A percentile compares a stretch with the other conserved stretches of the same genome.
phyloP scores from a whole-genome alignment of 2,113 vertebrate species.

The Paracanthobrama guichenoti region DNA sequence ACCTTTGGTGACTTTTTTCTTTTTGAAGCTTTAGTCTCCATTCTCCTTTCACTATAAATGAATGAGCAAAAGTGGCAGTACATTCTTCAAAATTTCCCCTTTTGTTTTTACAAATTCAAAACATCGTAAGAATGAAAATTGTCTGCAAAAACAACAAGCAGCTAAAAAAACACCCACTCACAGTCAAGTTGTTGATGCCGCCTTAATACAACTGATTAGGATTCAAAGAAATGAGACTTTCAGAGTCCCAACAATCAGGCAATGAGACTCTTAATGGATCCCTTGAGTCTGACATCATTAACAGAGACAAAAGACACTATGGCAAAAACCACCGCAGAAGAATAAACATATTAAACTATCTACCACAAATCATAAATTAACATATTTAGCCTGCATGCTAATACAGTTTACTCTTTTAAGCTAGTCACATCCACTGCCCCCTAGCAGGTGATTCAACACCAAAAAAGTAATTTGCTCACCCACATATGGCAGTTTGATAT shows the following conservation, averaged over 20 bases:
- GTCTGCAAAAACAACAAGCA: background rate
- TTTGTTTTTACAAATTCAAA: background rate
- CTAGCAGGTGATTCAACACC: constrained; percentile 41
- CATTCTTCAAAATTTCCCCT: background rate
- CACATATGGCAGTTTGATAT: constrained; percentile 68
- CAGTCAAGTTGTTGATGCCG: background rate
- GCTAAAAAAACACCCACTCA: background rate
- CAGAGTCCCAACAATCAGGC: background rate
- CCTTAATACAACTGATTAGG: background rate
- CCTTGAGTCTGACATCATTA: background rate
- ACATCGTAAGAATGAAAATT: background rate
- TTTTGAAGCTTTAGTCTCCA: background rate
- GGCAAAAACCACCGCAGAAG: background rate
- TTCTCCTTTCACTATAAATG: background rate
- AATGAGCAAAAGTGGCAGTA: background rate
- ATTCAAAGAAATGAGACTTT: background rate
- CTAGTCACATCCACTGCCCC: constrained; percentile 21
- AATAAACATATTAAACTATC: background rate
- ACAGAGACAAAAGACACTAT: background rate
- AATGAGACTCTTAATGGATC: background rate
- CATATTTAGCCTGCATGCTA: constrained; percentile 24
- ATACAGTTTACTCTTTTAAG: background rate
- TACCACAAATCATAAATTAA: background rate
- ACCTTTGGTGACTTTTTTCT: background rate
- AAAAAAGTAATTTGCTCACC: constrained; percentile 61